phyloP scores from a whole-genome alignment of 1,140 invertebrate species.

The Drosophila pruinosa region DNA sequence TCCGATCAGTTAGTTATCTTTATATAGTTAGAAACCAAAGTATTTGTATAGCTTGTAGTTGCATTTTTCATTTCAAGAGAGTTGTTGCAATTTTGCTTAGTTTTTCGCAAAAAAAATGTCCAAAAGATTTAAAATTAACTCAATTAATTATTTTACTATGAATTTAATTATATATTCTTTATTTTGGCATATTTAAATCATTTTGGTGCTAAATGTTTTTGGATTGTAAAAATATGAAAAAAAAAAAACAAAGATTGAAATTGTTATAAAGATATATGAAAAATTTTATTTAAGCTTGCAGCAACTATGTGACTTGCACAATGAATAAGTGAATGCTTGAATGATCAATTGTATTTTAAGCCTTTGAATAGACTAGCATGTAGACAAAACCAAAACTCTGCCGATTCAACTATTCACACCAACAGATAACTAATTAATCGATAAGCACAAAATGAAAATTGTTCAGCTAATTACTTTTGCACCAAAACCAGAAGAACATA shows the following conservation, averaged over 20 bases:
- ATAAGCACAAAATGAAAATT: slow-evolving; percentile 56
- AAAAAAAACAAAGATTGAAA: slow-evolving; percentile 15
- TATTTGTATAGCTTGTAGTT: slow-evolving; percentile 56
- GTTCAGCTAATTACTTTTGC: slow-evolving; percentile 57
- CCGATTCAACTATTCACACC: slow-evolving; percentile 31
- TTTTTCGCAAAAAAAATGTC: slow-evolving; percentile 52
- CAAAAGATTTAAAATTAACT: slow-evolving; percentile 39
- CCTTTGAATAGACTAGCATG: slow-evolving; percentile 5
- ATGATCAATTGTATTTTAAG: slow-evolving; percentile 7
- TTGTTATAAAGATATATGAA: slow-evolving; percentile 52
- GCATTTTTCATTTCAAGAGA: slow-evolving; percentile 20
- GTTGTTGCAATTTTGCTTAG: slow-evolving; percentile 69
- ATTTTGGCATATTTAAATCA: slow-evolving; percentile 57
- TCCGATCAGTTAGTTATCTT: neutral
- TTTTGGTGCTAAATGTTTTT: slow-evolving; percentile 78
- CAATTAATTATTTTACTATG: slow-evolving; percentile 2
- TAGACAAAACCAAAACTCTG: slow-evolving; percentile 41
- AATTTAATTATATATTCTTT: neutral
- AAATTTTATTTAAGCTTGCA: slow-evolving; percentile 67
- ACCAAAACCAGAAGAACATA: slow-evolving; percentile 38
- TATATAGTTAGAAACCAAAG: slow-evolving; percentile 60
- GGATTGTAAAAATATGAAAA: slow-evolving; percentile 28
- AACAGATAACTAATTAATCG: slow-evolving; percentile 34
- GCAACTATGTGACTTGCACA: slow-evolving; percentile 43
- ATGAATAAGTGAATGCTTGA: slow-evolving; percentile 12